Evolutionary conservation across 2,888 invertebrate genomes (phyloP), one percentile per base, ranked within the genome.

Genomic region (Abrostola triplasia): DNA sequence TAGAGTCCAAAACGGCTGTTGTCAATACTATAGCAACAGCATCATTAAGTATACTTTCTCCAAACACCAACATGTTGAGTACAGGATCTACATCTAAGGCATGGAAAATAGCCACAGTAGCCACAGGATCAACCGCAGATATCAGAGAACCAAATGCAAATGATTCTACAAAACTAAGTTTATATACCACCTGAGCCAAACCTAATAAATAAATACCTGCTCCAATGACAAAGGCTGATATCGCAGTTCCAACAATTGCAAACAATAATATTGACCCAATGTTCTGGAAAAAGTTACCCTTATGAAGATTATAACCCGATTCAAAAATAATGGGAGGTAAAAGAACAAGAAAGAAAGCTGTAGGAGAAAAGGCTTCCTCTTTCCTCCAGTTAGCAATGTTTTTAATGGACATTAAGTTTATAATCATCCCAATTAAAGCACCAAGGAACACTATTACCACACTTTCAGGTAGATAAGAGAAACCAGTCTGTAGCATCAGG

Each of bases 311-410:
- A 88, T 99, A 99, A 5, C 99, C 99, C 5, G 99, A 99, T 92
- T 99, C 99, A 95, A 99, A 99, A 81, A 99, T 99, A 61, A 99
- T 99, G 0, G 99, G 99, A 9, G 99, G 99, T 58, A 99, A 92
- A 0, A 99, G 95, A 4, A 99, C 98, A 58, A 99, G 95, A 87
- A 99, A 99, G 90, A 99, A 99, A 35, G 99, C 98, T 24, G 99
- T 99, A 0, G 99, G 99, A 7, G 99, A 99, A 87, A 99, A 99
- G 0, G 99, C 98, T 92, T 99, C 99, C 88, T 99, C 99, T 88
- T 98, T 98, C 86, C 98, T 96, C 99, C 99, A 99, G 88, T 99
- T 98, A 48, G 98, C 98, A 80, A 98, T 97, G 86, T 98, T 98
- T 82, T 97, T 96, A 80, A 97, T 97, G 1, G 98, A 98, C 95